phyloP scores from a whole-genome alignment of 2,113 vertebrate species.

The Eolophus roseicapilla region DNA sequence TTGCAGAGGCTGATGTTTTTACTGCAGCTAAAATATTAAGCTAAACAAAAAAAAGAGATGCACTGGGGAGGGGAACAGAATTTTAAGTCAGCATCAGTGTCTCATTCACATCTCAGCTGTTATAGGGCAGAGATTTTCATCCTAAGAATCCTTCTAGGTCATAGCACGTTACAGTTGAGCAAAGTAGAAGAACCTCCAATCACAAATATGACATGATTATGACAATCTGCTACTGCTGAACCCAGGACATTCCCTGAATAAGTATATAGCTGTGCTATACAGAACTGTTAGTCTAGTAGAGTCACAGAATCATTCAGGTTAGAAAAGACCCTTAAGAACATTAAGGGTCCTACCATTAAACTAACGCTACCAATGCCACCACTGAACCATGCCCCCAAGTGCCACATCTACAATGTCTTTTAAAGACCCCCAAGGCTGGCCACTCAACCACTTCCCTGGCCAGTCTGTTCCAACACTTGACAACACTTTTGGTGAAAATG shows the following conservation, averaged over 20 bases:
- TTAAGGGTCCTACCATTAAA: neutral
- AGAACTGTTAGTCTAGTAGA: neutral
- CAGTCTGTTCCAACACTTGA: neutral
- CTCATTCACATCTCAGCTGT: neutral
- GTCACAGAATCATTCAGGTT: neutral
- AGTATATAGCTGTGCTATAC: neutral
- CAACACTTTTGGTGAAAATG: rapidly evolving
- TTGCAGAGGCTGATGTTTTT: neutral
- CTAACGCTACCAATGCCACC: neutral
- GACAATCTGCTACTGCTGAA: too few species aligned
- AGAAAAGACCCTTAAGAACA: neutral
- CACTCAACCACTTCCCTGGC: neutral
- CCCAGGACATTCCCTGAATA: neutral
- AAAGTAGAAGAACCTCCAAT: neutral
- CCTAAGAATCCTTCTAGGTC: neutral
- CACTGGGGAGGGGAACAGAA: rapidly evolving
- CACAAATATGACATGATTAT: neutral
- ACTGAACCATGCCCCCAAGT: neutral
- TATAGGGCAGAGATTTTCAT: neutral
- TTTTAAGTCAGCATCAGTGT: neutral
- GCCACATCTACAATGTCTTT: neutral
- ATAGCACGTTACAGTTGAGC: neutral
- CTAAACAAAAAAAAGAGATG: neutral
- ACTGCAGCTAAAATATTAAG: neutral
- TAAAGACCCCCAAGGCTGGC: neutral